Evolutionary conservation across 1,140 invertebrate species (phyloP).

Genomic region (Lordiphosa mommai): DNA sequence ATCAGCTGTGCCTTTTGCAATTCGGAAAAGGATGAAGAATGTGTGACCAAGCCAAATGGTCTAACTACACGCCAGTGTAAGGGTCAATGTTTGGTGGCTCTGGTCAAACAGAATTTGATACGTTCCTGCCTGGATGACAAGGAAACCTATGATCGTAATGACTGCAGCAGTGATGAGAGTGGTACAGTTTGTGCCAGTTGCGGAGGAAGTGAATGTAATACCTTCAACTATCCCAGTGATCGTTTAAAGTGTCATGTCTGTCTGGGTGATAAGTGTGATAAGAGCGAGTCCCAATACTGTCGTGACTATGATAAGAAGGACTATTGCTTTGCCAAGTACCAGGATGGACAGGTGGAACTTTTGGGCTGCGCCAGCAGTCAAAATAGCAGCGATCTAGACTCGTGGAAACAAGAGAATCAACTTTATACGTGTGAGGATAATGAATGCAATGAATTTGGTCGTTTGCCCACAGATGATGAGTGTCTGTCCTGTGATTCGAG

Average conservation of each 20-base stretch:
- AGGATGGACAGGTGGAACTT: conserved; percentile 27
- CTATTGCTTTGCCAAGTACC: conserved; percentile 69
- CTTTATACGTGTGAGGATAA: conserved; percentile 40
- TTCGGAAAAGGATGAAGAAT: conserved; percentile 28
- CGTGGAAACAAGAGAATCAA: conserved; percentile 43
- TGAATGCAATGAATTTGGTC: conserved; percentile 47
- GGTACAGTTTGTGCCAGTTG: conserved; percentile 54
- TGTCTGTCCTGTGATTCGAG: conserved; percentile 66
- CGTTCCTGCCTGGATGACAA: conserved; percentile 69
- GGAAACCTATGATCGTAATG: conserved; percentile 42
- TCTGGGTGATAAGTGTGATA: conserved; percentile 20
- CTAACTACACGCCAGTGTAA: conserved; percentile 40
- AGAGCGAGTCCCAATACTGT: conserved; percentile 35
- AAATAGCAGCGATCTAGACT: conserved; percentile 38
- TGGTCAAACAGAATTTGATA: conserved; percentile 33
- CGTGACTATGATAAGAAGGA: conserved; percentile 33
- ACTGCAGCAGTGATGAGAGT: conserved; percentile 37
- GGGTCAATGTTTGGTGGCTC: conserved; percentile 60
- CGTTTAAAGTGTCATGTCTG: conserved; percentile 61
- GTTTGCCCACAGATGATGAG: conserved; percentile 30
- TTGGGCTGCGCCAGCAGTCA: conserved; percentile 62
- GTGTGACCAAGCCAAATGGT: conserved; percentile 36
- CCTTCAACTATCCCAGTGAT: conserved; percentile 51
- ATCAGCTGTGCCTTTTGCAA: conserved; percentile 59
- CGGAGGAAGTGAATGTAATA: conserved; percentile 40